Evolutionary conservation across 2,113 vertebrate genomes (phyloP).

Genomic region (Callorhinus ursinus): DNA sequence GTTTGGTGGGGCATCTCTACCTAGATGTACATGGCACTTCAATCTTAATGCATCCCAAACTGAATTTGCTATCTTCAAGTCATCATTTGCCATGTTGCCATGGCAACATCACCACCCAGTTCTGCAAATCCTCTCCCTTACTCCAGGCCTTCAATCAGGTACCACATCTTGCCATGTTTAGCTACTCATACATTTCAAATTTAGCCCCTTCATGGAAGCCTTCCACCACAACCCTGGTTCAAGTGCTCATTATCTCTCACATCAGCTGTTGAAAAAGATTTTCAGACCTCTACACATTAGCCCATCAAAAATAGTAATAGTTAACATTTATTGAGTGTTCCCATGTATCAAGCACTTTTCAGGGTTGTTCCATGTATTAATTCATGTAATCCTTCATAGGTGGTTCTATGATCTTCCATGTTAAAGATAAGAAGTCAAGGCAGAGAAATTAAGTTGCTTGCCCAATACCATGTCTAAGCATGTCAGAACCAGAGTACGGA

Average conservation of each 20-base stretch:
- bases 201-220: neutral
- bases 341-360: neutral
- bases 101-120: neutral
- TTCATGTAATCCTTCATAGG: neutral
- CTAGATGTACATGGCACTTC: neutral
- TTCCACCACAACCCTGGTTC: neutral
- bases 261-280: neutral
- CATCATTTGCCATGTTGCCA: neutral
- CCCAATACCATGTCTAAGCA: neutral
- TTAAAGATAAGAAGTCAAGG: neutral
- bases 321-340: neutral
- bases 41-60: neutral
- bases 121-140: neutral
- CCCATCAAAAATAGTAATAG: neutral
- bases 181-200: neutral
- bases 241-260: neutral
- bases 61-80: neutral
- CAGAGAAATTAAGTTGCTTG: conserved; percentile 28
- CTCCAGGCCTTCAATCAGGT: neutral
- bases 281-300: neutral
- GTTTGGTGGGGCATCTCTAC: neutral
- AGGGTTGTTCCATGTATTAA: neutral
- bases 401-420: neutral
- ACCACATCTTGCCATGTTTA: neutral
- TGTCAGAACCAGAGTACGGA: neutral